phyloP scores from a whole-genome alignment of 2,113 vertebrate species.

The Zapornia atra region DNA sequence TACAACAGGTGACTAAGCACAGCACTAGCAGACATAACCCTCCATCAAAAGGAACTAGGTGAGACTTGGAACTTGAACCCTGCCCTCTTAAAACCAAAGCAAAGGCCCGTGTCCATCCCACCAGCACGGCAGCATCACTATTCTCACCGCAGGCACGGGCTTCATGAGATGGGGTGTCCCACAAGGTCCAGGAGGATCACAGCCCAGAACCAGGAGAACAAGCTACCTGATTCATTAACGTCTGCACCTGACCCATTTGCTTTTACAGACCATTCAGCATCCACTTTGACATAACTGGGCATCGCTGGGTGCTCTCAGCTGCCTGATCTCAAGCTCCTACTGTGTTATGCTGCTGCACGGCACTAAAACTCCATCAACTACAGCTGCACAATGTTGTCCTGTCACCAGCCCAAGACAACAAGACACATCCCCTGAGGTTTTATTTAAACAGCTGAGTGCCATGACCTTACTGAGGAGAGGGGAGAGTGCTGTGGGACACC shows the following conservation, averaged over 20 bases:
- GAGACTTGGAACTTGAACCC: not conserved
- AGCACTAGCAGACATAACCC: not conserved
- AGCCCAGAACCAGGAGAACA: not conserved
- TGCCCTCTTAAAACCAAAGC: not conserved
- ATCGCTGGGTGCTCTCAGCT: not conserved
- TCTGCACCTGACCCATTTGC: not conserved
- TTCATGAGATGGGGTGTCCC: not conserved
- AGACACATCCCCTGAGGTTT: not conserved
- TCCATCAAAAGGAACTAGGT: not conserved
- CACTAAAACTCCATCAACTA: not conserved
- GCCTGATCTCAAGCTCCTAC: not conserved
- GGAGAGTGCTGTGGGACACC: not conserved
- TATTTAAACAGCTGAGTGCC: not conserved
- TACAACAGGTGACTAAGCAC: too few relatives aligned
- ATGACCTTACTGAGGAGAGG: not conserved
- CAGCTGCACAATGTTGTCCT: not conserved
- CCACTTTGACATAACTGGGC: not conserved
- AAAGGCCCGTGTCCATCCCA: not conserved
- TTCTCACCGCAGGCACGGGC: not conserved
- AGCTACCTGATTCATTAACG: not conserved
- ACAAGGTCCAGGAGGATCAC: not conserved
- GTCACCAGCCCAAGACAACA: not conserved
- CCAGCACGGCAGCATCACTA: not conserved
- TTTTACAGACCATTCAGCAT: not conserved
- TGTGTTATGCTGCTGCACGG: not conserved